Conservation (phyloP, 2,888 invertebrate species). For the Coelinius sp. region DNA sequence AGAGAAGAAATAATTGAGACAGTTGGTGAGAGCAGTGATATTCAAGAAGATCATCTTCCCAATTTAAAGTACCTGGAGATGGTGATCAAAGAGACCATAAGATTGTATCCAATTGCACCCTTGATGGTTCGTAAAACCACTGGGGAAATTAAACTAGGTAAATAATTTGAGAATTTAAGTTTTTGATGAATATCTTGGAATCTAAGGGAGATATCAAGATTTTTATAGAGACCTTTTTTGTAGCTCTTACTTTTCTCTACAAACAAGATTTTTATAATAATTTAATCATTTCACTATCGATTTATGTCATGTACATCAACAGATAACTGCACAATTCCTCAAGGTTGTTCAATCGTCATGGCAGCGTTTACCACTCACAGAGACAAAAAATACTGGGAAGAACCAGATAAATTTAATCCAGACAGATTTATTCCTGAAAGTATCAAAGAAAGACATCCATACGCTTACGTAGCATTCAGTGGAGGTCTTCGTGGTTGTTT, state of each 20-base stretch:
- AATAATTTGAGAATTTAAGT: too few relatives aligned
- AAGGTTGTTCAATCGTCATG: slow-evolving; percentile 45
- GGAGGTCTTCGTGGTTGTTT: slow-evolving; percentile 48
- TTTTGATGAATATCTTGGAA: too few relatives aligned
- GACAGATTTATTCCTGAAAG: slow-evolving; percentile 46
- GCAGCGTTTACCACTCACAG: slow-evolving; percentile 43
- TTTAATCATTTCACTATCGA: neutral
- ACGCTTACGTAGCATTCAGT: slow-evolving; percentile 48
- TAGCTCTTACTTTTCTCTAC: neutral
- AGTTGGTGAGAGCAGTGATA: slow-evolving; percentile 23
- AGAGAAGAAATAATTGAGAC: slow-evolving; percentile 43
- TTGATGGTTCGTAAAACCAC: slow-evolving; percentile 43
- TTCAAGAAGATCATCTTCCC: neutral
- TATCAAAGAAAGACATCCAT: slow-evolving; percentile 43
- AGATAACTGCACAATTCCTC: slow-evolving; percentile 49
- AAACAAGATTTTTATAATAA: neutral
- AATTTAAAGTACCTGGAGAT: slow-evolving; percentile 48
- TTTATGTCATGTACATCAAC: slow-evolving; percentile 16
- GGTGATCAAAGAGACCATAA: slow-evolving; percentile 49
- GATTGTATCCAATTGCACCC: slow-evolving; percentile 51
- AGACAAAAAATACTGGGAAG: slow-evolving; percentile 41
- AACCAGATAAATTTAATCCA: slow-evolving; percentile 46
- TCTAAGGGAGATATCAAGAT: neutral
- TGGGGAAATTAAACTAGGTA: slow-evolving; percentile 45
- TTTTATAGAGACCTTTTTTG: too few relatives aligned